Evolutionary conservation across 2,888 invertebrate species (phyloP).

Genomic region (Phytoseiulus persimilis): DNA sequence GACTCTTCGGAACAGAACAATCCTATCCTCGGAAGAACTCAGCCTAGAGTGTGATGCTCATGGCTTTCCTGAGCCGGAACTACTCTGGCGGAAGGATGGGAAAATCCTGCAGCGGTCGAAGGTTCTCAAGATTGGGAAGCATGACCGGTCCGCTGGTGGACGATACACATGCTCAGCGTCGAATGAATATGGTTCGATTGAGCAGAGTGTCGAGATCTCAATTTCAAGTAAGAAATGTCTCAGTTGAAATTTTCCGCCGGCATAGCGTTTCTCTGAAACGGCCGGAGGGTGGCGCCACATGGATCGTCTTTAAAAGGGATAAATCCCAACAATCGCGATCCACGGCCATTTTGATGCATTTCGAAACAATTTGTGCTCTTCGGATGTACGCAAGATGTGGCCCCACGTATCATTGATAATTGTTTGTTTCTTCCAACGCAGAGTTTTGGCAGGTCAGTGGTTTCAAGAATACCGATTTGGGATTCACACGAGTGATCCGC

Average conservation of each 20-base stretch:
- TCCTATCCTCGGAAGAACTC: background rate
- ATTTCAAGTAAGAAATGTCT: background rate
- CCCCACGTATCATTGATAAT: background rate
- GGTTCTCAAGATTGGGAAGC: background rate
- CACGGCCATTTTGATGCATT: background rate
- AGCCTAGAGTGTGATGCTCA: slow-evolving; percentile 10
- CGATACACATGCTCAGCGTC: background rate
- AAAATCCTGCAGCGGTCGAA: background rate
- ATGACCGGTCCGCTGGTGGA: background rate
- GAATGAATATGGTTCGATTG: background rate
- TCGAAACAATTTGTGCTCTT: background rate
- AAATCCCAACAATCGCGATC: background rate
- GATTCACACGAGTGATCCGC: too few relatives aligned
- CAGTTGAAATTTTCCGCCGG: background rate
- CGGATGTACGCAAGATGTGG: background rate
- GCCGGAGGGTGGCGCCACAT: slow-evolving; percentile 37
- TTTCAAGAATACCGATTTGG: background rate
- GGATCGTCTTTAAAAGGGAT: background rate
- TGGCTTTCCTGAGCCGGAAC: slow-evolving; percentile 14
- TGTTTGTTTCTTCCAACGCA: background rate
- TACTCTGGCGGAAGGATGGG: slow-evolving; percentile 11
- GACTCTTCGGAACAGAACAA: background rate
- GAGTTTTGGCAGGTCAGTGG: background rate
- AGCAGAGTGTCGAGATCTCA: background rate
- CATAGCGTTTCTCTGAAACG: background rate